phyloP scores from a whole-genome alignment of 2,888 invertebrate genomes.

The Parascotia fuliginaria region DNA sequence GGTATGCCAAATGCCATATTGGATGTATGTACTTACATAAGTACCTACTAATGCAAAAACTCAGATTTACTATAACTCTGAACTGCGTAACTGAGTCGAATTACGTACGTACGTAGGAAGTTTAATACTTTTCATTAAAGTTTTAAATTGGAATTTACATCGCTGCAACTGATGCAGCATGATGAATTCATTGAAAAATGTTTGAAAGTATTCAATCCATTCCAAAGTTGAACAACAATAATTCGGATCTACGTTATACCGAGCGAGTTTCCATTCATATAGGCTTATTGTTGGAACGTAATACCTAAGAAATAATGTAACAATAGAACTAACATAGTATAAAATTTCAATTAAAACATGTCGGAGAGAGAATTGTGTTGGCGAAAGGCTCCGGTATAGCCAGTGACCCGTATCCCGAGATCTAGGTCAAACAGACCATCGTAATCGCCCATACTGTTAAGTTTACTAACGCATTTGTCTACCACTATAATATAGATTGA shows the following conservation, averaged over 20 bases:
- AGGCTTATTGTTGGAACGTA: constrained; percentile 1
- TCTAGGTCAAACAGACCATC: constrained; percentile 76
- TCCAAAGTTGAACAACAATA: neutral
- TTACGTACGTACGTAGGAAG: neutral
- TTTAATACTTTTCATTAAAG: neutral
- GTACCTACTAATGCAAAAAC: constrained; percentile 22
- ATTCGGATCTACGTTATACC: neutral
- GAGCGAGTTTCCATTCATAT: constrained; percentile 1
- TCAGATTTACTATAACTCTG: constrained; percentile 23
- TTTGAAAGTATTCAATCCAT: neutral
- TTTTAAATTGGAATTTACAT: neutral
- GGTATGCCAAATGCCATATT: neutral
- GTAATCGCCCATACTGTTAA: constrained; percentile 56
- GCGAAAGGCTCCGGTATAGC: constrained; percentile 46
- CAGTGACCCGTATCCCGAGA: constrained; percentile 73
- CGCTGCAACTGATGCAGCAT: no score
- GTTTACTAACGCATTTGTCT: constrained; percentile 45
- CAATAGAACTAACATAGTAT: constrained; percentile 30
- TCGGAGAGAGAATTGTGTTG: constrained; percentile 56
- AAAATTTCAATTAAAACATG: constrained; percentile 66
- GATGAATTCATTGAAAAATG: neutral
- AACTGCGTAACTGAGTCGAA: constrained; percentile 4
- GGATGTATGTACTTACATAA: constrained; percentile 1
- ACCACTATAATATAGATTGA: constrained; percentile 19
- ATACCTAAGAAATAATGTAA: constrained; percentile 22